These are phyloP conservation scores for Pangasianodon gigas DNA, from an alignment of 2,113 vertebrate genomes.

Conservation along the genomic window DNA sequence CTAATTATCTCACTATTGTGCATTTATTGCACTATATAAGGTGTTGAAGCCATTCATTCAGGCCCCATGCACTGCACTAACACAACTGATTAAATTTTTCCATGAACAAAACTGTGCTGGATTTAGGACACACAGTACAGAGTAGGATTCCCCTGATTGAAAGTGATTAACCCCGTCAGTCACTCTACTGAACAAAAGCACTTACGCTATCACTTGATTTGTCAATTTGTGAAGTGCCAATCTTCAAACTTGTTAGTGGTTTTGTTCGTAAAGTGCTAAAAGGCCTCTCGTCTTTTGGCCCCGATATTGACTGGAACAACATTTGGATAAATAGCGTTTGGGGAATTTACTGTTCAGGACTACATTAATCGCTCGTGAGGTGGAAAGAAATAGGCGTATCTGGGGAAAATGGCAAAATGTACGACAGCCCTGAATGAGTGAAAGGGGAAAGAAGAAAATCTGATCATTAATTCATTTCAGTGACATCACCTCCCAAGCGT, in stretches of 20 bases:
- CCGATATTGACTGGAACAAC: conserved; percentile 29
- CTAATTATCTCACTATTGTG: neutral
- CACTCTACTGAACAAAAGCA: conserved; percentile 34
- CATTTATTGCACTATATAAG: neutral
- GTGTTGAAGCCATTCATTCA: neutral
- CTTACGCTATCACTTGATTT: conserved; percentile 30
- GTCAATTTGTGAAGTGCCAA: conserved; percentile 35
- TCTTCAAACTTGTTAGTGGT: conserved; percentile 35
- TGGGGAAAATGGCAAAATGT: neutral
- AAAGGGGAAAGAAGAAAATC: neutral
- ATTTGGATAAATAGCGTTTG: conserved; percentile 34
- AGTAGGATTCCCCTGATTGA: neutral
- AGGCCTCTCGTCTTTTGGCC: conserved; percentile 18
- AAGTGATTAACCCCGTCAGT: conserved; percentile 1
- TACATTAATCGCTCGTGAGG: conserved; percentile 34
- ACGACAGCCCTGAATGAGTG: neutral
- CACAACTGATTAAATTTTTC: neutral
- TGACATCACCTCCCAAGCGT: neutral
- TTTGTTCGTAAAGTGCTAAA: conserved; percentile 29
- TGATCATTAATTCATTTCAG: conserved; percentile 30
- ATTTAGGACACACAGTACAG: neutral
- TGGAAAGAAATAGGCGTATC: neutral
- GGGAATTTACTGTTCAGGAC: conserved; percentile 29
- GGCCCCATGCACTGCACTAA: neutral
- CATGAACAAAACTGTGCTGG: neutral